phyloP scores from a whole-genome alignment of 2,888 invertebrate genomes.

The Agrilus mali region DNA sequence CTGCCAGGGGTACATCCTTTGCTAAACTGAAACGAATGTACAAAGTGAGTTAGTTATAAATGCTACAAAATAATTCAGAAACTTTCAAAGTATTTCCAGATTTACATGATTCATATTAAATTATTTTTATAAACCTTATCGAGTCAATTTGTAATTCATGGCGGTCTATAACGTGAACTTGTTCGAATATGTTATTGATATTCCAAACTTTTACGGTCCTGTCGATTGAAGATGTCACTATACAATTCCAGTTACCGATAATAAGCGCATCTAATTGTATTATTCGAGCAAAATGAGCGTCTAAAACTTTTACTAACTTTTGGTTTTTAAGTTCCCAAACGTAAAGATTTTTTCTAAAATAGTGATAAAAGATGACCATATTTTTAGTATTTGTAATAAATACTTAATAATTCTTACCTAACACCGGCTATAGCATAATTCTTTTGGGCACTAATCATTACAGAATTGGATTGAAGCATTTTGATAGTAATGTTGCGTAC shows the following conservation, averaged over 20 bases:
- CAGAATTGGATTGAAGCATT: slow-evolving; percentile 81
- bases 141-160: slow-evolving; percentile 92
- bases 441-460: slow-evolving; percentile 81
- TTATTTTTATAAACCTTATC: slow-evolving; percentile 49
- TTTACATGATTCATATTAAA: too few relatives aligned
- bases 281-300: slow-evolving; percentile 94
- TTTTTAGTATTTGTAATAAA: neutral
- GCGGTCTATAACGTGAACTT: slow-evolving; percentile 89
- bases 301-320: slow-evolving; percentile 78
- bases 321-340: slow-evolving; percentile 80
- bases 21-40: slow-evolving; percentile 46
- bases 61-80: too few relatives aligned
- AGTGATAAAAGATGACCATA: slow-evolving; percentile 1
- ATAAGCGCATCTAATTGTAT: slow-evolving; percentile 82
- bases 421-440: slow-evolving; percentile 94
- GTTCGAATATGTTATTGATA: slow-evolving; percentile 96
- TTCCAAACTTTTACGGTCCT: slow-evolving; percentile 98
- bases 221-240: slow-evolving; percentile 95
- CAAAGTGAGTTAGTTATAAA: too few relatives aligned
- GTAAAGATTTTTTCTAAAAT: slow-evolving; percentile 66
- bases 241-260: slow-evolving; percentile 81
- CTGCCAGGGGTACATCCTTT: slow-evolving; percentile 67
- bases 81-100: neutral
- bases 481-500: slow-evolving; percentile 87
- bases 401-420: slow-evolving; percentile 36